These are phyloP conservation scores for Lasioglossum vierecki DNA, from an alignment of 2,888 invertebrate species.

Conservation along the genomic window DNA sequence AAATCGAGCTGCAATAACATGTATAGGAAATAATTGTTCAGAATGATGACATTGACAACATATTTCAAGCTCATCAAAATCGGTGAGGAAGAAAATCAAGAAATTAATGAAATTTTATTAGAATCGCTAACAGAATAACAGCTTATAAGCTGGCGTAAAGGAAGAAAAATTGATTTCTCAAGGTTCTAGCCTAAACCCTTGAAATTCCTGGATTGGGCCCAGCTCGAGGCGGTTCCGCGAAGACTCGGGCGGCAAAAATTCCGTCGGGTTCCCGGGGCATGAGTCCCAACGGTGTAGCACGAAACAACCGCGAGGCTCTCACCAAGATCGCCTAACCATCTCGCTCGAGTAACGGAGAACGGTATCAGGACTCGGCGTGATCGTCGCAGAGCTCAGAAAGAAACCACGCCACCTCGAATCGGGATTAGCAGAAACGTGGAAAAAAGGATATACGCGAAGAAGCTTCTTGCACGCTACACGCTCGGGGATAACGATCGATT, in stretches of 20 bases:
- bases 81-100: too few species aligned
- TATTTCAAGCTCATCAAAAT: too few species aligned
- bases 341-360: conserved; percentile 71
- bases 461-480: conserved; percentile 30
- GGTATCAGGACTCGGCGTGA: conserved; percentile 52
- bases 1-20: too few species aligned
- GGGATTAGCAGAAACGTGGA: conserved; percentile 15
- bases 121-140: too few species aligned
- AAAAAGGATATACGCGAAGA: background rate
- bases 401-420: background rate
- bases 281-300: conserved; percentile 76
- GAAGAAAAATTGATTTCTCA: background rate
- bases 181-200: background rate
- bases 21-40: too few species aligned
- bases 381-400: background rate
- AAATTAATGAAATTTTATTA: too few species aligned
- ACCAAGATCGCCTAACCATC: conserved; percentile 71
- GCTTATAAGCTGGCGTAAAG: too few species aligned
- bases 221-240: conserved; percentile 47
- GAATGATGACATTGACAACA: too few species aligned
- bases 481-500: conserved; percentile 61
- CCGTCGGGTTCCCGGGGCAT: conserved; percentile 56
- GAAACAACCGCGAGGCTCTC: conserved; percentile 77
- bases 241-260: conserved; percentile 57
- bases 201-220: background rate